Conservation (phyloP, 2,797 vertebrate genomes). For the Babyrousa celebensis region DNA sequence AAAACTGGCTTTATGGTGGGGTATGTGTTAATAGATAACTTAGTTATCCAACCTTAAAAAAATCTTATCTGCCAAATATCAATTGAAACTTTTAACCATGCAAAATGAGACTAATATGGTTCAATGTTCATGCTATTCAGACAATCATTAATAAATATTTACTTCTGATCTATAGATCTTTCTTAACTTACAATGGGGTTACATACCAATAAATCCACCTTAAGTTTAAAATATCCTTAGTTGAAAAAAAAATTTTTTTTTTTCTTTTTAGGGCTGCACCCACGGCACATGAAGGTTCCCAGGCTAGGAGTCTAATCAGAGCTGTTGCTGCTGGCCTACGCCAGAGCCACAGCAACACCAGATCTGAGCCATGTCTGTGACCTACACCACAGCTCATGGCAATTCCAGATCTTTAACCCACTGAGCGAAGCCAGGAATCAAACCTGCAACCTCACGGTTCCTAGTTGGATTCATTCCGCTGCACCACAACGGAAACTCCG, state of each 20-base stretch:
- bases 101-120: not conserved
- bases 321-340: no score
- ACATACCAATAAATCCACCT: not conserved
- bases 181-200: not conserved
- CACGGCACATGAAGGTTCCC: no score
- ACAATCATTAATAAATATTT: slow-evolving; percentile 12
- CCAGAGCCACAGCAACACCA: no score
- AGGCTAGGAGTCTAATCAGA: no score
- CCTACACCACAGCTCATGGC: no score
- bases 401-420: no score
- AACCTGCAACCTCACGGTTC: no score
- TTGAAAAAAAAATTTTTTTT: not conserved
- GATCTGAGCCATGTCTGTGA: no score
- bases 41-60: not conserved
- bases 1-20: not conserved
- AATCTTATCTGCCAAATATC: not conserved
- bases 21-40: not conserved
- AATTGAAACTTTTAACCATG: not conserved
- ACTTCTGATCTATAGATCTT: not conserved
- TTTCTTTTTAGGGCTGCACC: no score
- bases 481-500: no score
- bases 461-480: no score
- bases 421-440: no score
- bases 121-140: not conserved
- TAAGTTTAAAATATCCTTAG: not conserved